Conservation (phyloP, 2,888 invertebrate species). For the Fragum sueziense region DNA sequence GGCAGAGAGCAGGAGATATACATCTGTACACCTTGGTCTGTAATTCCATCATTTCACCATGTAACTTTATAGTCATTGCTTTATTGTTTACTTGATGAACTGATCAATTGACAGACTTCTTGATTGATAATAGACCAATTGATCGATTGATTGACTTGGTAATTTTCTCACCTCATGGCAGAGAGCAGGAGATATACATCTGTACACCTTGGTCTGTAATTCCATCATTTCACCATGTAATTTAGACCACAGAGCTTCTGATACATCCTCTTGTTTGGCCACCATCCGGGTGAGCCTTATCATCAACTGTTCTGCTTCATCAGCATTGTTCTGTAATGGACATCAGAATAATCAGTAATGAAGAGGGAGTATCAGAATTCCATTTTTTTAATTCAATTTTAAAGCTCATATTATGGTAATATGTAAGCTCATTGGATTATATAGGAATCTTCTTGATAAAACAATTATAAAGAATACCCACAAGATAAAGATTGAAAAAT, state of each 20-base stretch:
- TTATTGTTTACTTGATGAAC: conserved; percentile 67
- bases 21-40: conserved; percentile 85
- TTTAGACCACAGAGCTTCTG: conserved; percentile 86
- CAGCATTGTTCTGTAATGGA: conserved; percentile 58
- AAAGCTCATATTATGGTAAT: too few relatives aligned
- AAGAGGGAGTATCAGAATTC: too few relatives aligned
- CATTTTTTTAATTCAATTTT: too few relatives aligned
- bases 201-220: conserved; percentile 85
- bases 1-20: conserved; percentile 67
- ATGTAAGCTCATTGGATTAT: too few relatives aligned
- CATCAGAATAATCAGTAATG: background rate
- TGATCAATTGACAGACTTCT: too few relatives aligned
- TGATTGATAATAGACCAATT: too few relatives aligned
- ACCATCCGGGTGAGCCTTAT: conserved; percentile 81
- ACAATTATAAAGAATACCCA: too few relatives aligned
- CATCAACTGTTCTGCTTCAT: conserved; percentile 82
- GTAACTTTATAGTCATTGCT: conserved; percentile 87
- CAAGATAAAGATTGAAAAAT: too few relatives aligned
- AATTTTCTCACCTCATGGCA: conserved; percentile 74
- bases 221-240: conserved; percentile 88
- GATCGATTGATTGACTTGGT: too few relatives aligned
- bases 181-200: conserved; percentile 67
- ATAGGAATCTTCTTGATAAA: too few relatives aligned
- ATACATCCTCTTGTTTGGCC: conserved; percentile 81
- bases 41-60: conserved; percentile 87